Base-by-base conservation (phyloP, 2,888 invertebrate genomes). In the Euspilapteryx auroguttella region DNA sequence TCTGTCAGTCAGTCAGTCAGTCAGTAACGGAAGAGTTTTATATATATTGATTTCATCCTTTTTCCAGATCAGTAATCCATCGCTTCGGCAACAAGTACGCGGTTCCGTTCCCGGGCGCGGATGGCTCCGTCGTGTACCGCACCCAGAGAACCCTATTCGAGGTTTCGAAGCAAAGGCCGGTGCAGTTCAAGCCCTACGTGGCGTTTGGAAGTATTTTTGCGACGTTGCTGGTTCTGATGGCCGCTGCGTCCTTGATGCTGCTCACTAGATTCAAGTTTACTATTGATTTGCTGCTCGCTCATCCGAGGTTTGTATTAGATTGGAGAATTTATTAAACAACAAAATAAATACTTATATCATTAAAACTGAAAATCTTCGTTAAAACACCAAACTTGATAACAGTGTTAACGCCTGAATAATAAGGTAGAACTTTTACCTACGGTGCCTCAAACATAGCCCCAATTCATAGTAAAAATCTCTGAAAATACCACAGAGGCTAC, bases 21-120 rank as follows among this genome's bases (percentile, higher is more conserved):
- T n/a, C n/a, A n/a, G n/a, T n/a, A n/a, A n/a, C n/a, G n/a, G n/a
- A n/a, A n/a, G n/a, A n/a, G n/a, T n/a, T n/a, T n/a, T n/a, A n/a
- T n/a, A n/a, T n/a, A n/a, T n/a, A n/a, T n/a, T n/a, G n/a, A n/a
- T n/a, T n/a, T n/a, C n/a, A n/a, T n/a, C n/a, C n/a, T n/a, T 30
- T 34, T 44, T 46, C 3, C 44, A 81, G 83, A 27, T 49, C 59
- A 0, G 23, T 65, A 1, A 31, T 86, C 12, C 86, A 86, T 49
- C 62, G 58, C 32, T 43, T 53, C 1, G 37, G 54, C 8, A 48
- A 56, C 1, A 37, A 47, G 2, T 91, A 86, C 79, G 86, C 85
- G 42, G 37, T 89, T 1, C 86, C 91, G 1, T 95, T 96, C 65
- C 82, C 82, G 1, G 92, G 93, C 15, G 75, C 91, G 6, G 96